phyloP scores from a whole-genome alignment of 1,140 invertebrate genomes.

The Leptestheria dahalacensis region DNA sequence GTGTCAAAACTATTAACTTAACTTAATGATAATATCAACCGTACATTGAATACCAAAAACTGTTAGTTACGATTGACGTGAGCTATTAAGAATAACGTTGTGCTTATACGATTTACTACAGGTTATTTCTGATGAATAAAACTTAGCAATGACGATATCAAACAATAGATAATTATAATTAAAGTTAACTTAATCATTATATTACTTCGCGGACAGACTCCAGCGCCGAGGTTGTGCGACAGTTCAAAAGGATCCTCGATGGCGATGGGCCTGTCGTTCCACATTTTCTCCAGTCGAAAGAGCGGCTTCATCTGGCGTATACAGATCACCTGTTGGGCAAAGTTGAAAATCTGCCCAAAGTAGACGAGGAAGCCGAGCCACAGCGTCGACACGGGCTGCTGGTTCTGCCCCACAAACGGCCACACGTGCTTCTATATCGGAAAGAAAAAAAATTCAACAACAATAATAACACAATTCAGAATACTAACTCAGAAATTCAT shows the following conservation, averaged over 20 bases:
- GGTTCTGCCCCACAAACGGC: slow-evolving; percentile 34
- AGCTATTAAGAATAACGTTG: neutral
- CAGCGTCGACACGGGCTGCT: slow-evolving; percentile 32
- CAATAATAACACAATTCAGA: slow-evolving; percentile 15
- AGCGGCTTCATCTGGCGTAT: slow-evolving; percentile 34
- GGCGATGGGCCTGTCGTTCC: slow-evolving; percentile 38
- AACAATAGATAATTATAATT: neutral
- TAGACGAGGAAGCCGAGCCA: slow-evolving; percentile 39
- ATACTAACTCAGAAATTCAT: no score
- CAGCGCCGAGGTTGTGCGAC: slow-evolving; percentile 40
- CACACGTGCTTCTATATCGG: slow-evolving; percentile 33
- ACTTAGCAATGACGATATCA: no score
- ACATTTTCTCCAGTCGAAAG: slow-evolving; percentile 39
- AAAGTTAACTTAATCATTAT: no score
- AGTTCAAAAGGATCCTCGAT: slow-evolving; percentile 49
- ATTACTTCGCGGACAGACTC: slow-evolving; percentile 28
- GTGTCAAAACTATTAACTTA: no score
- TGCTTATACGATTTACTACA: neutral
- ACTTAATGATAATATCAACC: no score
- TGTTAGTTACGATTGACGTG: no score
- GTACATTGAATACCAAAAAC: no score
- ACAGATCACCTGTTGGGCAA: slow-evolving; percentile 35
- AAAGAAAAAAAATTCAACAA: slow-evolving; percentile 24
- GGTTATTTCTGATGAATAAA: no score
- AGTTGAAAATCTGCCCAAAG: slow-evolving; percentile 42